Base-by-base conservation (phyloP, 2,797 vertebrate species). In the Sebastes dallii region DNA sequence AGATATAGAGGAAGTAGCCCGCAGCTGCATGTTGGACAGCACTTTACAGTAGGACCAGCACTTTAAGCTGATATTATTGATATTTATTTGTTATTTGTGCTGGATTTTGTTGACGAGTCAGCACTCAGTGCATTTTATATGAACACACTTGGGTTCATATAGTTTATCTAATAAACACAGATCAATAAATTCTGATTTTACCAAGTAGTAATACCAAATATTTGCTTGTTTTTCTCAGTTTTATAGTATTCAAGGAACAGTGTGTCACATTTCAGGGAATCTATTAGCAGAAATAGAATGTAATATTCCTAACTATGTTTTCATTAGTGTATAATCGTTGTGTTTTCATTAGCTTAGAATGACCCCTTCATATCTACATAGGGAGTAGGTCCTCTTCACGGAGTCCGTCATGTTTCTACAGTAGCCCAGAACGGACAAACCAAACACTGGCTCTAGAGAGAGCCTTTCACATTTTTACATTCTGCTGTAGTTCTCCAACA, bases 21-120 rank as follows among this genome's bases (percentile, higher is more conserved):
- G 3, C 73, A 87, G 80, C 55, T 75, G 73, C 39, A 9, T 55
- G 50, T n/a, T 66, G 18, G 18, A 66, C 60, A 34, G 30, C 6
- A 39, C 52, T 12, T 46, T 12, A 75, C 59, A 76, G 30, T 71
- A 2, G 4, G n/a, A 77, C 25, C 5, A 55, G 20, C 13, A 36
- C 16, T 25, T 58, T 4, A 55, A 39, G 14, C 7, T 55, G 10
- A 36, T n/a, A 55, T 65, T 27, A 27, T 29, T 55, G 10, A 36
- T 56, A n/a, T 56, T 25, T 12, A 34, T 54, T 54, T 75, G 25
- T 27, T 60, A 42, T 68, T 32, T 56, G 29, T 52, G 10, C 64
- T 20, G 3, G 29, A 22, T 24, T 6, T 34, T n/a, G 24, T 55
- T 16, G 4, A 39, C 2, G 6, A 70, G 6, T 18, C 66, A 61